Base-by-base conservation (phyloP, 1,140 invertebrate genomes). In the Pomphorhynchus laevis region DNA sequence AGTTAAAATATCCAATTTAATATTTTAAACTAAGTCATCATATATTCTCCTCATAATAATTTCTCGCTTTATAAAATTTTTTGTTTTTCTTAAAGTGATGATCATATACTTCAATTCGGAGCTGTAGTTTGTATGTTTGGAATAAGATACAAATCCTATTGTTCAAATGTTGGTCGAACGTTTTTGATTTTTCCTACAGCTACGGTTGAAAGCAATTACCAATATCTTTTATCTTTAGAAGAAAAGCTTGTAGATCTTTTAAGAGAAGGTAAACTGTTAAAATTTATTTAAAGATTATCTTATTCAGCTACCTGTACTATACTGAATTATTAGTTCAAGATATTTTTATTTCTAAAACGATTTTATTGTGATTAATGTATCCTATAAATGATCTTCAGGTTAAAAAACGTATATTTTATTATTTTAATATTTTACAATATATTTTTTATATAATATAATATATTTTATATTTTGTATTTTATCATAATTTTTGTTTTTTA, bases 151-250 rank as follows among this genome's bases (percentile, higher is more conserved):
- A 89, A 86, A 54, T 77, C 71, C 0, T 98, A 98, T 51, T 98
- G 89, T 59, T 84, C 86, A 0, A 98, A 98, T 55, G 75, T 98
- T 48, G 75, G 82, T 11, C 66, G 89, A 40, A 98, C 89, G n/a
- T 62, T 98, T 43, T 58, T 98, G 47, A 79, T 98, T 1, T 84
- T 91, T 61, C 89, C 89, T 5, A 70, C 71, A 2, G 65, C 71
- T 45, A 50, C 62, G 36, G 62, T 70, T 33, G 65, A 69, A 59
- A 70, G 52, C 41, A 74, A 76, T 57, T 98, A 98, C 51, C 79
- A 84, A 49, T 79, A 86, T 53, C 57, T 93, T 33, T 52, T 91
- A 1, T 68, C 67, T 51, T 55, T 86, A n/a, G 72, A 93, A 58
- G 79, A 91, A 45, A 72, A 76, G 51, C 65, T 93, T 23, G 62